A percentile compares a stretch with the other conserved stretches of the same genome.
Evolutionary conservation across 2,797 vertebrate genomes (phyloP).

Genomic region (Naso thynnoides): DNA sequence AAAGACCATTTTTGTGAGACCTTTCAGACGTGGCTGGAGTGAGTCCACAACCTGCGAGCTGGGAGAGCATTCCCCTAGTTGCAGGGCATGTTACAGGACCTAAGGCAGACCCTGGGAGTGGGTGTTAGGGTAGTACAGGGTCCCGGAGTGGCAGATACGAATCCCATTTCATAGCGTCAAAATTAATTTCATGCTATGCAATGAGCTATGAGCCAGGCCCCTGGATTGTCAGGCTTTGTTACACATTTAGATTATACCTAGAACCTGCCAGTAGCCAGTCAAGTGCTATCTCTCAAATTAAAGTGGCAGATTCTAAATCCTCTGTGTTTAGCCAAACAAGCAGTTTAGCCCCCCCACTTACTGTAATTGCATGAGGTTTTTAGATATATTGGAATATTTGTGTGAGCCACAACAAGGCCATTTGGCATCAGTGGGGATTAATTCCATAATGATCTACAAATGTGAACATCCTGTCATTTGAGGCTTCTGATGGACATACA

Average conservation of each 20-base stretch:
- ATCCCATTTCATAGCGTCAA: conserved; percentile 84
- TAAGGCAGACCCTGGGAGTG: conserved; percentile 56
- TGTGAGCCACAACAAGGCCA: conserved; percentile 64
- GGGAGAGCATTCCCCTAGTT: conserved; percentile 45
- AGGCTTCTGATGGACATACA: conserved; percentile 60
- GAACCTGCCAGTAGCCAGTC: conserved; percentile 77
- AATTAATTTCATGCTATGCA: conserved; percentile 82
- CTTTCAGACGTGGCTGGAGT: conserved; percentile 66
- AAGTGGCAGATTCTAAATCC: conserved; percentile 82
- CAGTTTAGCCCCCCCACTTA: conserved; percentile 79
- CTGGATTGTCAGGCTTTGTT: conserved; percentile 82
- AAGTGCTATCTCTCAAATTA: conserved; percentile 80
- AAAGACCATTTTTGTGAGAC: conserved; percentile 61
- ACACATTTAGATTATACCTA: conserved; percentile 84
- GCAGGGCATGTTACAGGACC: conserved; percentile 35
- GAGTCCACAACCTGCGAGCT: conserved; percentile 78
- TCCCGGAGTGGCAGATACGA: conserved; percentile 79
- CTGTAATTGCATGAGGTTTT: conserved; percentile 80
- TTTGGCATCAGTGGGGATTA: conserved; percentile 78
- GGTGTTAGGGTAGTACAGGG: conserved; percentile 58
- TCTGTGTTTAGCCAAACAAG: conserved; percentile 82
- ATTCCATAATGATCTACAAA: conserved; percentile 80
- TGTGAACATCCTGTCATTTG: conserved; percentile 65
- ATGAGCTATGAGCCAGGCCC: conserved; percentile 75
- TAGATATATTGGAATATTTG: conserved; percentile 78